Evolutionary conservation across 2,113 vertebrate genomes (phyloP).

Genomic region (Cyrtonyx montezumae): DNA sequence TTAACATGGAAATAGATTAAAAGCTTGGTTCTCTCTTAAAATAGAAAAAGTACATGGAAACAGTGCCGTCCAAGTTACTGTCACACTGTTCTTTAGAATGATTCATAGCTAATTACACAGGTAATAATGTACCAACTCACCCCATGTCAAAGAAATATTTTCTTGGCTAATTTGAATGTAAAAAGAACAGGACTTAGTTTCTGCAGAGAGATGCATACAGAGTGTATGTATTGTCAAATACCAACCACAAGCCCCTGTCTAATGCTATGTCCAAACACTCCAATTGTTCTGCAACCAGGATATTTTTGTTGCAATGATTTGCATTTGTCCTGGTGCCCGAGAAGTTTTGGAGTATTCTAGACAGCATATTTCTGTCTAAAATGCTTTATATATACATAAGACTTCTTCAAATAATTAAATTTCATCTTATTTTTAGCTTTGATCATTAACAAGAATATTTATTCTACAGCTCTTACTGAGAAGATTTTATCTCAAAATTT

Average conservation of each 20-base stretch:
- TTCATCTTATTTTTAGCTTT: neutral
- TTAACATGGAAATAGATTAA: neutral
- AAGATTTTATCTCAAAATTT: neutral
- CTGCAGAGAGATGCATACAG: neutral
- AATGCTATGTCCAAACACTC: neutral
- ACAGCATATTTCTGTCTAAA: neutral
- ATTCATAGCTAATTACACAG: neutral
- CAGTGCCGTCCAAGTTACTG: neutral
- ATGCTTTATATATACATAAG: neutral
- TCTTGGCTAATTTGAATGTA: neutral
- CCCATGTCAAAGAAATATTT: neutral
- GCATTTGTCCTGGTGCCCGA: neutral
- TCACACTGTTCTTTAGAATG: neutral
- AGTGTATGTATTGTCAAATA: neutral
- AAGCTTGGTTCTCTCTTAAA: neutral
- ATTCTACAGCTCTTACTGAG: neutral
- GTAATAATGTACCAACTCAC: neutral
- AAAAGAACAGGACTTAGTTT: neutral
- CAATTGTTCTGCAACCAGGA: neutral
- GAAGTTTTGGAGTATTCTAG: neutral
- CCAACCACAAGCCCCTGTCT: neutral
- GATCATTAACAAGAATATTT: neutral
- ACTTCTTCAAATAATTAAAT: neutral
- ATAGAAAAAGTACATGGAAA: neutral
- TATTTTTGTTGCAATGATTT: neutral